These are phyloP conservation scores for Pogonomyrmex californicus DNA, from an alignment of 1,140 invertebrate species.

Conservation along the genomic window DNA sequence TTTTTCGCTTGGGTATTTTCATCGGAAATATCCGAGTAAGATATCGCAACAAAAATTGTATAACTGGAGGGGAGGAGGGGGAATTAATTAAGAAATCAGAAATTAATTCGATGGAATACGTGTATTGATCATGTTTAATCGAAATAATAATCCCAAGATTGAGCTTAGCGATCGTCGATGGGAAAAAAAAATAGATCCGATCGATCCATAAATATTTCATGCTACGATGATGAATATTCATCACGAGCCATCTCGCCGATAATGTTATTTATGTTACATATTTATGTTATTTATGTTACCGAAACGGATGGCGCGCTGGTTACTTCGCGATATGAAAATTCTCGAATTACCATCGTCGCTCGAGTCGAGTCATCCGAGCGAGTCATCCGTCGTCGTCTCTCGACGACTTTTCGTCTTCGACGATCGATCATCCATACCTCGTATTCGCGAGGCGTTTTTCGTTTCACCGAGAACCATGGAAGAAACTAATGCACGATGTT, in stretches of 20 bases:
- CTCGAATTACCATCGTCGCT: conserved; percentile 58
- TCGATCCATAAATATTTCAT: conserved; percentile 63
- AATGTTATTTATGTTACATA: conserved; percentile 56
- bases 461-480: neutral
- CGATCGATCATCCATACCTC: conserved; percentile 54
- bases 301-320: conserved; percentile 54
- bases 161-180: neutral
- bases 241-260: conserved; percentile 29
- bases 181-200: conserved; percentile 3
- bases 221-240: conserved; percentile 42
- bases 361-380: conserved; percentile 40
- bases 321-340: conserved; percentile 65
- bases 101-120: neutral
- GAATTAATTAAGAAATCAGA: neutral
- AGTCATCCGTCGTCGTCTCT: neutral
- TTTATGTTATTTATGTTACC: conserved; percentile 56
- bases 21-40: neutral
- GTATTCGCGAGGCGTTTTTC: conserved; percentile 22
- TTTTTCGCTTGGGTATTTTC: neutral
- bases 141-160: neutral
- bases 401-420: conserved; percentile 40
- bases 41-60: neutral
- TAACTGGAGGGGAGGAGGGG: neutral
- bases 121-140: neutral
- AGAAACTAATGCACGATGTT: conserved; percentile 19